Conservation (phyloP, 2,797 vertebrate species). For the Atherinosoma microstoma region DNA sequence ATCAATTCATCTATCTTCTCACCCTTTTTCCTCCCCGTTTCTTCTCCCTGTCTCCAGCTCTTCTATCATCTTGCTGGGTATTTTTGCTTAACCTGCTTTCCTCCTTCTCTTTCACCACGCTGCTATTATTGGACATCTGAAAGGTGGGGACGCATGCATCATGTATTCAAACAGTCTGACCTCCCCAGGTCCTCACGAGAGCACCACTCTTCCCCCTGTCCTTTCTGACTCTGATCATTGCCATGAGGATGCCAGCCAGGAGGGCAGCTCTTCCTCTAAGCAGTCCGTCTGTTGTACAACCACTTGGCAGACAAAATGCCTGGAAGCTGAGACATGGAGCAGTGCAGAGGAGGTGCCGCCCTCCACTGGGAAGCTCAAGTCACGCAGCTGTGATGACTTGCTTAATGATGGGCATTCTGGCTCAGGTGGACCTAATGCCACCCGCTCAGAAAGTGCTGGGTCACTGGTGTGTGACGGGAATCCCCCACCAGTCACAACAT, state of each 20-base stretch:
- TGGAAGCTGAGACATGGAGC: slow-evolving; percentile 91
- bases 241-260: slow-evolving; percentile 67
- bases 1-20: slow-evolving; percentile 20
- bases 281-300: slow-evolving; percentile 88
- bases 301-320: slow-evolving; percentile 88
- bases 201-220: slow-evolving; percentile 78
- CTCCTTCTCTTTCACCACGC: slow-evolving; percentile 89
- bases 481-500: slow-evolving; percentile 52
- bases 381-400: slow-evolving; percentile 95
- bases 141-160: slow-evolving; percentile 96
- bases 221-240: slow-evolving; percentile 58
- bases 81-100: slow-evolving; percentile 64
- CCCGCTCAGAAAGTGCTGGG: slow-evolving; percentile 92
- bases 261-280: slow-evolving; percentile 86
- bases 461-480: slow-evolving; percentile 90
- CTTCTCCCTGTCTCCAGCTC: slow-evolving; percentile 33
- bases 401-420: slow-evolving; percentile 84
- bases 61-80: slow-evolving; percentile 32
- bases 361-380: slow-evolving; percentile 88
- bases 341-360: slow-evolving; percentile 85
- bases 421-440: slow-evolving; percentile 59
- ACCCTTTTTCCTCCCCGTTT: slow-evolving; percentile 20
- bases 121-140: slow-evolving; percentile 88
- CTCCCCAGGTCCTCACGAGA: slow-evolving; percentile 86
- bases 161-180: slow-evolving; percentile 89